phyloP scores from a whole-genome alignment of 1,140 invertebrate genomes.

The Euwallacea fornicatus region DNA sequence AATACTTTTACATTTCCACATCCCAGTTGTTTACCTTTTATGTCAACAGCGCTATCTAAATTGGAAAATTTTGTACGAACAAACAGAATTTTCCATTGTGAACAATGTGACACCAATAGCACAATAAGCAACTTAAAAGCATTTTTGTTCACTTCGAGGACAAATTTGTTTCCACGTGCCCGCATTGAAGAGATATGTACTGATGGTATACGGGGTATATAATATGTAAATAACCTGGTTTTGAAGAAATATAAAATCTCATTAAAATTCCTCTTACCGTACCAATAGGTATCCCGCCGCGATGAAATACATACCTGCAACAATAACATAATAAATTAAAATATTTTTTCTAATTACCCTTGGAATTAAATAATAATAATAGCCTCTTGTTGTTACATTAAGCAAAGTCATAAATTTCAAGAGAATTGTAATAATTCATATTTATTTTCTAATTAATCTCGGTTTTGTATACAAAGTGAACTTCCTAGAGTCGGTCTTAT shows the following conservation, averaged over 20 bases:
- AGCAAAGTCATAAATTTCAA: conserved; percentile 3
- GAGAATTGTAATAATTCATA: conserved; percentile 3
- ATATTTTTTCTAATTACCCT: conserved; percentile 10
- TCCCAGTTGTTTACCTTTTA: too few relatives aligned
- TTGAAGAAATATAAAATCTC: neutral
- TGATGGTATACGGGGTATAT: too few relatives aligned
- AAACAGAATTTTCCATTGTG: neutral
- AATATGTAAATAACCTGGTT: too few relatives aligned
- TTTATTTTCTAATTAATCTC: conserved; percentile 14
- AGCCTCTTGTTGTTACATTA: neutral
- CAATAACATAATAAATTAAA: conserved; percentile 21
- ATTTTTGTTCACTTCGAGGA: neutral
- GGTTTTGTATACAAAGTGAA: neutral
- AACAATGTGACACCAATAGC: neutral
- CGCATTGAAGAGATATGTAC: too few relatives aligned
- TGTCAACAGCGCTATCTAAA: too few relatives aligned
- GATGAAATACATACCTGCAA: conserved; percentile 25
- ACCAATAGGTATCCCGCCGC: neutral
- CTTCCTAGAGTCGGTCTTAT: neutral
- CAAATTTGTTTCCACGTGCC: too few relatives aligned
- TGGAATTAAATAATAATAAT: conserved; percentile 18
- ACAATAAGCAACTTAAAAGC: neutral
- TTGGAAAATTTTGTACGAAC: too few relatives aligned
- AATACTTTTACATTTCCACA: too few relatives aligned
- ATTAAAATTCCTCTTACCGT: conserved; percentile 2